Evolutionary conservation across 2,797 vertebrate genomes (phyloP), one percentile per base, ranked within the genome.

Genomic region (Lophura swinhoii): DNA sequence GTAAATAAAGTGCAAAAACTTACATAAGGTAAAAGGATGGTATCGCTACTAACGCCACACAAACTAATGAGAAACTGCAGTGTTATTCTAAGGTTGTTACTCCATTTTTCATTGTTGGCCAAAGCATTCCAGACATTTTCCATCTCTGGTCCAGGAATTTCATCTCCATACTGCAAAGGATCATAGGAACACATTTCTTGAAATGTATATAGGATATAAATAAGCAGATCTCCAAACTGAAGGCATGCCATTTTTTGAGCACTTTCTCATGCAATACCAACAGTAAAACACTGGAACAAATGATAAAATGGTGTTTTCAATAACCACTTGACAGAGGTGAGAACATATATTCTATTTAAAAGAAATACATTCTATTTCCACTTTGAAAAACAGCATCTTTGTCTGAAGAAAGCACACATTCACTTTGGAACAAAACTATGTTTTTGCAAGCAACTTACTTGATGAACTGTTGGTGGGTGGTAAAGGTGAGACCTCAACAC

Each of bases 81-180:
- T 13, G 99, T 98, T 97, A 99, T 98, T 79, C 99, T 96, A 76
- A 99, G 97, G 96, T 99, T 99, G 98, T 99, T 99, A 98, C 98
- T 98, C 99, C 99, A 99, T 83, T 99, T 99, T 95, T 99, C 99
- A 8, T 99, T 99, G 97, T 99, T 98, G 94, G 99, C 99, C 90
- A 99, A 96, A 11, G 99, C 98, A 55, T 99, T 99, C 99, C 99
- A 99, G 70, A 99, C 99, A 33, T 99, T 99, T 96, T 99, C 99
- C 97, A 99, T 99, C 97, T 99, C 99, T 3, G 98, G 98, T 51
- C 99, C 99, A 1, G 99, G 98, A 93, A 99, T 98, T 98, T 99
- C 99, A 87, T 99, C 99, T 87, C 99, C 99, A 31, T 99, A 99
- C 99, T 99, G 91, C 9, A 96, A 62, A 87, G 23, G 70, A 74